Evolutionary conservation across 1,140 invertebrate genomes (phyloP), one percentile per base, ranked within the genome.

Genomic region (Hestina assimilis): DNA sequence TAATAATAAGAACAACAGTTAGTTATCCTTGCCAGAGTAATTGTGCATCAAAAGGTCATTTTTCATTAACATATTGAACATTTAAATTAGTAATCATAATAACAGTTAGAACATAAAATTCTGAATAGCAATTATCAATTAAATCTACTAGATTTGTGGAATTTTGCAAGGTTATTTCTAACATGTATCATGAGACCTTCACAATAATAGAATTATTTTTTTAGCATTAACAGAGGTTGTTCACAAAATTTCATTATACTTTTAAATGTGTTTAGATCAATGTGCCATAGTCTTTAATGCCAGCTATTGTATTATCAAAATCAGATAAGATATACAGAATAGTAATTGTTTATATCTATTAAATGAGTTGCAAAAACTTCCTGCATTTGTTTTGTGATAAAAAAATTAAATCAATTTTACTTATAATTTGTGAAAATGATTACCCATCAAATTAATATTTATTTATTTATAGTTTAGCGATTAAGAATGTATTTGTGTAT

Each of bases 181-280:
- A 20, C 31, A 17, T 56, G 42, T 47, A 47, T 19, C 15, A 9
- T 28, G 4, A 35, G 43, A 47, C 53, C 53, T 56, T 56, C 31
- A 45, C 21, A 17, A 8, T 38, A 55, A 46, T 38, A 19, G 42
- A 41, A 46, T 55, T 47, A 17, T 56, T 26, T 41, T 55, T 56
- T 28, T 31, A 46, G 11, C 14, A 38, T n/a, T n/a, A 26, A 4
- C 47, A 50, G 33, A 50, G 47, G 47, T 50, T 33, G 40, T 21
- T 50, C 11, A 38, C 12, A 7, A 15, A 11, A 40, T 23, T 50
- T 50, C 33, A 31, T 50, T 29, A 38, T 33, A 38, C 29, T 48
- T 29, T 48, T 21, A 23, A 47, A 14, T 15, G 21, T 28, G 19
- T 47, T 12, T 4, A 19, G 15, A 15, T 35, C 4, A 8, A 8